Percentiles rank a stretch among this genome's conserved stretches.
Conservation (phyloP, 2,113 vertebrate genomes). For the Chitala chitala region DNA sequence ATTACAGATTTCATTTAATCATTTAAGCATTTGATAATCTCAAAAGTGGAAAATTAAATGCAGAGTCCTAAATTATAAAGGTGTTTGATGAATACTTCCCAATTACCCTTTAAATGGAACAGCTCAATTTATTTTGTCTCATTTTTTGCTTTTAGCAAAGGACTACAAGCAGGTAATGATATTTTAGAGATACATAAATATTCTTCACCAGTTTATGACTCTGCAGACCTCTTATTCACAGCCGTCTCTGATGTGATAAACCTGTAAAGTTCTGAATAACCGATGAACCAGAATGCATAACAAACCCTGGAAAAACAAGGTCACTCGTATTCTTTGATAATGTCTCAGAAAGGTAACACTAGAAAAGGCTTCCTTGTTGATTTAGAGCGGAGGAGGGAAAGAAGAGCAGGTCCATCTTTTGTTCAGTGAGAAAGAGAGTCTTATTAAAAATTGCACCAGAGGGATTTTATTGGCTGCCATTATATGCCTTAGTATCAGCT, state of each 20-base stretch:
- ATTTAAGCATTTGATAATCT: conserved; percentile 18
- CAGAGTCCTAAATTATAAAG: conserved; percentile 12
- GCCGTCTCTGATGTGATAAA: background rate
- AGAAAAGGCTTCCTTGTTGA: no score
- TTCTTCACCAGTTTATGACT: background rate
- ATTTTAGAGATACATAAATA: background rate
- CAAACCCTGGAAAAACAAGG: background rate
- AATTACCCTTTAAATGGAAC: conserved; percentile 14
- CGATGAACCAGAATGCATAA: background rate
- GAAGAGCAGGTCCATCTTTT: background rate
- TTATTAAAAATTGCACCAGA: no score
- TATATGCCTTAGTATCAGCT: no score
- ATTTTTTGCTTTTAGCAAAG: conserved; percentile 8
- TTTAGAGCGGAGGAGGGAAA: background rate
- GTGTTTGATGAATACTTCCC: conserved; percentile 10
- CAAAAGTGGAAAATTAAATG: conserved; percentile 8
- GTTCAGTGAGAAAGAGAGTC: no score
- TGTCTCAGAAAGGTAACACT: background rate
- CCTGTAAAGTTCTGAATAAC: background rate
- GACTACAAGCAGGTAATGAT: background rate
- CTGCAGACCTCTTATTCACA: background rate
- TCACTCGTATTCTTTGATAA: background rate
- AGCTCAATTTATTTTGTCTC: conserved; percentile 14
- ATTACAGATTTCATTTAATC: conserved; percentile 9
- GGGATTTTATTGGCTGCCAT: no score